Evolutionary conservation across 2,113 vertebrate species (phyloP).

Genomic region (Scomber japonicus): DNA sequence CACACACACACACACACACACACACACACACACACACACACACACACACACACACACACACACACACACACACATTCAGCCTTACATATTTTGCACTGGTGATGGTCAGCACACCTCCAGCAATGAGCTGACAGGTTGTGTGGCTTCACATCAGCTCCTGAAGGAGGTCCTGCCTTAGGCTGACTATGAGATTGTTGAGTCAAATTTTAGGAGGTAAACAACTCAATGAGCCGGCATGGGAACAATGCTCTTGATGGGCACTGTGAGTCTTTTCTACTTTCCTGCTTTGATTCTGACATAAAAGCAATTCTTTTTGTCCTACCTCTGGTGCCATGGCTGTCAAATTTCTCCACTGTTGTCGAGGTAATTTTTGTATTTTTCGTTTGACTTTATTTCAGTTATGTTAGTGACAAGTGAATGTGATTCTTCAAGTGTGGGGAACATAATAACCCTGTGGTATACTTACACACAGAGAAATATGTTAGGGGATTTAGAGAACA

Average conservation of each 20-base stretch:
- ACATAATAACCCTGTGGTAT: conserved; percentile 38
- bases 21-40: no score
- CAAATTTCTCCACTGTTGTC: conserved; percentile 44
- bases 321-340: conserved; percentile 41
- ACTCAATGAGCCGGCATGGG: conserved; percentile 27
- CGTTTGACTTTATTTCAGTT: conserved; percentile 33
- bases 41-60: no score
- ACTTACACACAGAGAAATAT: conserved; percentile 9
- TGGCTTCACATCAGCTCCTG: conserved; percentile 41
- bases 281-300: conserved; percentile 34
- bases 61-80: neutral
- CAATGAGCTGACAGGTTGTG: conserved; percentile 57
- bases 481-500: conserved; percentile 25
- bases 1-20: neutral
- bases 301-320: conserved; percentile 33
- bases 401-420: conserved; percentile 37
- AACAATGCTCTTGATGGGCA: conserved; percentile 24
- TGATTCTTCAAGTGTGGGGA: conserved; percentile 48
- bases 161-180: conserved; percentile 51
- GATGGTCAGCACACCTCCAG: conserved; percentile 39
- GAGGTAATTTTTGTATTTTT: conserved; percentile 21
- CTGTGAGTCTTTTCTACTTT: conserved; percentile 20
- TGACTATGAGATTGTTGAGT: conserved; percentile 44
- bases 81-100: conserved; percentile 13
- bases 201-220: conserved; percentile 58